Conservation (phyloP, 2,113 vertebrate genomes). For the Anthoscopus minutus region DNA sequence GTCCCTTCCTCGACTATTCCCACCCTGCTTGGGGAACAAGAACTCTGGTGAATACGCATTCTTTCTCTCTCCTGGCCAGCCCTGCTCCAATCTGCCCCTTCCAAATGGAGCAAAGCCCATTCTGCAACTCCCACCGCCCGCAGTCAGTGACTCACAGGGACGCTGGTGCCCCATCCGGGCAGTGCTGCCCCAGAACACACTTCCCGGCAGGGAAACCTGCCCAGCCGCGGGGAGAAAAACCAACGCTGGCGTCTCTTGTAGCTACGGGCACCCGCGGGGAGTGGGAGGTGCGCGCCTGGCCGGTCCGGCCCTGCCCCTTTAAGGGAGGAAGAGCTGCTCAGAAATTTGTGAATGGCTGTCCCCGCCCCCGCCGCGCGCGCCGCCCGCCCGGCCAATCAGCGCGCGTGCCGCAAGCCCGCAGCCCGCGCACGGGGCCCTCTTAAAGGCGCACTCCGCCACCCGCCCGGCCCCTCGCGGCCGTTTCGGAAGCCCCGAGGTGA, state of each 20-base stretch:
- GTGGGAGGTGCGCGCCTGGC: accelerated
- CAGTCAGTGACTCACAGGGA: not conserved
- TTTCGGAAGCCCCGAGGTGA: not conserved
- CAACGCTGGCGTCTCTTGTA: accelerated
- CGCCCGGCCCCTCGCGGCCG: accelerated
- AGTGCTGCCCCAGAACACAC: not conserved
- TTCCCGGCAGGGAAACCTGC: not conserved
- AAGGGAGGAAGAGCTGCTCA: not conserved
- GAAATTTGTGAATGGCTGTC: slow-evolving; percentile 22
- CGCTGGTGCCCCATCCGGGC: not conserved
- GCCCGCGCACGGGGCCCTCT: not conserved
- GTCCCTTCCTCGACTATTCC: not conserved
- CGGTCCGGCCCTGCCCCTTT: not conserved
- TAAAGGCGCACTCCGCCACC: not conserved
- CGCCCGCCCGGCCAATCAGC: slow-evolving; percentile 3
- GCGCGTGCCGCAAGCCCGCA: not conserved
- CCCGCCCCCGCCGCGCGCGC: not conserved
- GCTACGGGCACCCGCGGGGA: not conserved
- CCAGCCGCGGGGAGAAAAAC: accelerated
- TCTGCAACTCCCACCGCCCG: not conserved
- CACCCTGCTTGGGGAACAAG: accelerated
- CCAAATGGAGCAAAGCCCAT: not conserved
- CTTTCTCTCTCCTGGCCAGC: not conserved
- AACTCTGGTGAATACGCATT: not conserved
- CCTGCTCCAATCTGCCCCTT: not conserved